Base-by-base conservation (phyloP, 2,113 vertebrate genomes). In the Scalopus aquaticus region DNA sequence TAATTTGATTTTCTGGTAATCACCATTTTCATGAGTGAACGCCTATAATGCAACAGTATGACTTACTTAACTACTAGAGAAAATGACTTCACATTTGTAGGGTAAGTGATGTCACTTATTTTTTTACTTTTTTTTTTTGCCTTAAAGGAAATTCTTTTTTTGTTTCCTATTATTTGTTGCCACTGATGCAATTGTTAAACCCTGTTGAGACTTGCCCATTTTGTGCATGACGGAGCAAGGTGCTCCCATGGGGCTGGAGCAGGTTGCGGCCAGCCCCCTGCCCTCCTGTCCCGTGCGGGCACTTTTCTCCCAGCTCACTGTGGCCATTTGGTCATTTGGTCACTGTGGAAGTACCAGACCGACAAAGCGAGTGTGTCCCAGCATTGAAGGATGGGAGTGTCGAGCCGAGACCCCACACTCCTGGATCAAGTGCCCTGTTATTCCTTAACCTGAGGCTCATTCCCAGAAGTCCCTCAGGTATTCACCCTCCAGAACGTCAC, bases 371-470 rank as follows among this genome's bases (percentile, higher is more conserved):
- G n/a, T n/a, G 44, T 22, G 16, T 32, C 42, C 62, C 37, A 37
- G 37, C 26, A 28, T 46, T 11, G 30, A 86, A n/a, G 72, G 67
- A 39, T 32, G 8, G 16, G 20, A 16, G 32, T 30, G 95, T 35
- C 65, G 1, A 4, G 13, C 5, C 0, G 6, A 54, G 62, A 44
- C 30, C 26, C 54, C 19, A 32, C 5, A 26, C 44, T 1, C 12
- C n/a, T 12, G 77, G 35, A 35, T 30, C 19, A 17, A 70, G 30
- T 0, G 2, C 2, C 1, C 32, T 3, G 44, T 10, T 44, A 2
- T 26, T 19, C 9, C 11, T 74, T n/a, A 64, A 9, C 0, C 7
- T 0, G 0, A 26, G 67, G 13, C 19, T 65, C n/a, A 12, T 60
- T 6, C 15, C 44, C 28, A 9, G 30, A 39, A 5, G 22, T 28